Conservation (phyloP, 1,140 invertebrate genomes). For the Aphelinus atriplicis region DNA sequence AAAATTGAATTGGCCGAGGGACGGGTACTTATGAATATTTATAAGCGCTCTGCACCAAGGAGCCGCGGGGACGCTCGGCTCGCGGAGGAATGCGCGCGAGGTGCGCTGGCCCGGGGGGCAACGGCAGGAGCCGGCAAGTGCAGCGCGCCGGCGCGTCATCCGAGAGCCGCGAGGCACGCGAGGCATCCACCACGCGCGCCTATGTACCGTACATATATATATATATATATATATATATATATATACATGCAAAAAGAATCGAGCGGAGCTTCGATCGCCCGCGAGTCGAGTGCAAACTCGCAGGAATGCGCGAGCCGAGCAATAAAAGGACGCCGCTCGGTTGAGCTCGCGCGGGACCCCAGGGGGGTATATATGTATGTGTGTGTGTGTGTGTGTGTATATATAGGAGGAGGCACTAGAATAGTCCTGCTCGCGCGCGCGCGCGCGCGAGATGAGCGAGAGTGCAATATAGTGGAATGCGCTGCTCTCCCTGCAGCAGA, state of each 20-base stretch:
- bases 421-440: not conserved
- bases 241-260: not conserved
- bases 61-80: no score
- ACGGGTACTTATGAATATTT: no score
- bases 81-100: no score
- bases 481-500: conserved; percentile 47
- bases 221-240: not conserved
- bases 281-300: conserved; percentile 42
- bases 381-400: not conserved
- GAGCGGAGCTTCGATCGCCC: not conserved
- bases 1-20: no score
- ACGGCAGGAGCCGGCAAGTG: no score
- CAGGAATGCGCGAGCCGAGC: conserved; percentile 50
- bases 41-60: no score
- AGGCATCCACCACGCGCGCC: no score
- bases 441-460: conserved; percentile 47
- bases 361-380: not conserved
- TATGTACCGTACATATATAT: not conserved
- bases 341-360: not conserved
- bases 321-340: conserved; percentile 46
- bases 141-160: no score
- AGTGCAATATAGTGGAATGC: conserved; percentile 58
- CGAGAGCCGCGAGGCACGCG: no score
- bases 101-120: no score
- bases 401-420: not conserved